These are phyloP conservation scores for Hippolais icterina DNA, from an alignment of 2,113 vertebrate genomes.

Conservation along the genomic window DNA sequence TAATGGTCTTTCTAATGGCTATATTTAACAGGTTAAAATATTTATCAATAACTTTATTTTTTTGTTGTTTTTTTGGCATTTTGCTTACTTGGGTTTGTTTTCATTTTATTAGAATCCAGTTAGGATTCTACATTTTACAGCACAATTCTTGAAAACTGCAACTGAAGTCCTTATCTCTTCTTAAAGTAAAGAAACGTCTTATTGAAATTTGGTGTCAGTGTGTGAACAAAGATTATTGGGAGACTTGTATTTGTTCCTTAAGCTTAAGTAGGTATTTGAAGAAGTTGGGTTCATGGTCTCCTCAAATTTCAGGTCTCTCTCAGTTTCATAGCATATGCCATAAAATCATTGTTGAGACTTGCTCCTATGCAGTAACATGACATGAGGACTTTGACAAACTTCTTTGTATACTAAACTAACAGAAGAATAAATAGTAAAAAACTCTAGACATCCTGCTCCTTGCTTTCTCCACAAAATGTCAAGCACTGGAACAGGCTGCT, in stretches of 20 bases:
- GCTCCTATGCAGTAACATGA: background rate
- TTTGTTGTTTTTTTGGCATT: rapidly evolving
- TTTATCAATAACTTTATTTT: background rate
- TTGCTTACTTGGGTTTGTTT: background rate
- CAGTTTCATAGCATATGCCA: background rate
- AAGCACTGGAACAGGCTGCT: background rate
- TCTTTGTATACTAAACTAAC: background rate
- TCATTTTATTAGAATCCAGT: background rate
- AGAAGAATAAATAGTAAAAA: background rate
- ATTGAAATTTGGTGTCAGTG: background rate
- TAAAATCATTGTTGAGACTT: background rate
- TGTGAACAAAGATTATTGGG: background rate
- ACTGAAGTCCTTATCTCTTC: background rate
- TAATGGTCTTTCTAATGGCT: background rate
- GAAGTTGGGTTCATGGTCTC: background rate
- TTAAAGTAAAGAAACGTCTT: background rate
- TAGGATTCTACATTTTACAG: background rate
- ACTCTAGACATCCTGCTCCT: background rate
- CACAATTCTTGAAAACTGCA: background rate
- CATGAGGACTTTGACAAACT: background rate
- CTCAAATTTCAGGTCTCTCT: background rate
- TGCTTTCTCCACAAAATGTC: background rate
- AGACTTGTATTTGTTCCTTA: background rate
- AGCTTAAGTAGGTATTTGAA: background rate
- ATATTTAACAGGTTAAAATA: background rate